Conservation (phyloP, 2,888 invertebrate species). For the Seladonia tumulorum region DNA sequence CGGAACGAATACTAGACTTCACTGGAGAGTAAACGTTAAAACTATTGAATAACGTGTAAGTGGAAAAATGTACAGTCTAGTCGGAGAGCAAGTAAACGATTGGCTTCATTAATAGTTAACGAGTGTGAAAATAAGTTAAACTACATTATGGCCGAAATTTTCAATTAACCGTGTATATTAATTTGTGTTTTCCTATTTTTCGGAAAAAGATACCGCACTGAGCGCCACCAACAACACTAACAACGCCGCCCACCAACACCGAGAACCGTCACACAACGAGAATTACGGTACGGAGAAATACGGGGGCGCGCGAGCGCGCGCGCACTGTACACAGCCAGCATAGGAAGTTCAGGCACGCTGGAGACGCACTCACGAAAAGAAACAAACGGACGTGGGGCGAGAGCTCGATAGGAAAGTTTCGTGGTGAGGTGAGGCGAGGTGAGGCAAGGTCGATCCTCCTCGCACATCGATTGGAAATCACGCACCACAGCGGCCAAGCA, state of each 20-base stretch:
- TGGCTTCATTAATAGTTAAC: not conserved
- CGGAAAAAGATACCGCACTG: not conserved
- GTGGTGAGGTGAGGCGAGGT: constrained; percentile 46
- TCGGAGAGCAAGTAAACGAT: too few relatives aligned
- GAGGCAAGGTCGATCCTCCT: constrained; percentile 57
- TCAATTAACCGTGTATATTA: not conserved
- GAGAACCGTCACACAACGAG: not conserved
- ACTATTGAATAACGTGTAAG: not conserved
- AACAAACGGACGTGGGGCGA: constrained; percentile 42
- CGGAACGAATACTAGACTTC: not conserved
- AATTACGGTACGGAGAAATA: constrained; percentile 42
- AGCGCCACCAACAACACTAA: constrained; percentile 28
- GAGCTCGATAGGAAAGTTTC: constrained; percentile 47
- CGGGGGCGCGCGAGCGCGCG: constrained; percentile 5
- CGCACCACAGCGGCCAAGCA: constrained; percentile 41
- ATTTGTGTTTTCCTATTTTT: not conserved
- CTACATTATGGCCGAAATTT: not conserved
- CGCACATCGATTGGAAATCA: constrained; percentile 64
- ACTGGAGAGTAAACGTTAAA: not conserved
- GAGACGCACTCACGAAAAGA: constrained; percentile 52
- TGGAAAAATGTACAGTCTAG: too few relatives aligned
- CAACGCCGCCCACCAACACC: not conserved
- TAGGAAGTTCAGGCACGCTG: constrained; percentile 22
- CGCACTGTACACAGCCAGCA: not conserved
- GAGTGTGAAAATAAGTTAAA: not conserved